Evolutionary conservation across 2,888 invertebrate species (phyloP).

Genomic region (Metellina segmentata): DNA sequence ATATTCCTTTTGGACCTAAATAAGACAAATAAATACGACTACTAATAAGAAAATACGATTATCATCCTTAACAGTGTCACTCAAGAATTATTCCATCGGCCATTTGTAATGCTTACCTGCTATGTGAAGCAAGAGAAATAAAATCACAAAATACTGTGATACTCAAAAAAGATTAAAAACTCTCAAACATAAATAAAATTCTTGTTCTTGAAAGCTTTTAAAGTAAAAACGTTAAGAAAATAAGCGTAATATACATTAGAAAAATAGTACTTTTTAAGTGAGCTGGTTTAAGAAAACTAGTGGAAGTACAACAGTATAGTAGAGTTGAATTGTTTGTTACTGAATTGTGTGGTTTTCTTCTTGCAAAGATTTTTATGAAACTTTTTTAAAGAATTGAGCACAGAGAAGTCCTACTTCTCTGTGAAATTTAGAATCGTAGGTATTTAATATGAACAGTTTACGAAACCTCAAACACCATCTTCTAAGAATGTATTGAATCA

Average conservation of each 20-base stretch:
- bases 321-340: neutral
- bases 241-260: neutral
- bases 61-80: neutral
- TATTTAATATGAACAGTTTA: too few species aligned
- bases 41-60: neutral
- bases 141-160: slow-evolving; percentile 26
- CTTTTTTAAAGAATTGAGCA: too few species aligned
- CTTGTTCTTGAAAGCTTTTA: neutral
- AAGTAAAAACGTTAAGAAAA: neutral
- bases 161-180: neutral
- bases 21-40: too few species aligned
- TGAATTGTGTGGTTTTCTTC: too few species aligned
- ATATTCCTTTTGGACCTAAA: too few species aligned
- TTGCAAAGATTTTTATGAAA: too few species aligned
- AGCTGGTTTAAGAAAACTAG: neutral
- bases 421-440: too few species aligned
- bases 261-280: neutral
- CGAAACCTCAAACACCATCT: too few species aligned
- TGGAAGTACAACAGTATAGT: neutral
- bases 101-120: slow-evolving; percentile 72
- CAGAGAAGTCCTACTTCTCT: too few species aligned
- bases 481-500: too few species aligned
- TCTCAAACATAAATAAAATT: neutral
- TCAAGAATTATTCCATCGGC: slow-evolving; percentile 27
- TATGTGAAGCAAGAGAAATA: slow-evolving; percentile 1